Evolutionary conservation across 2,113 vertebrate species (phyloP), one percentile per base, ranked within the genome.

Genomic region (Pseudois nayaur): DNA sequence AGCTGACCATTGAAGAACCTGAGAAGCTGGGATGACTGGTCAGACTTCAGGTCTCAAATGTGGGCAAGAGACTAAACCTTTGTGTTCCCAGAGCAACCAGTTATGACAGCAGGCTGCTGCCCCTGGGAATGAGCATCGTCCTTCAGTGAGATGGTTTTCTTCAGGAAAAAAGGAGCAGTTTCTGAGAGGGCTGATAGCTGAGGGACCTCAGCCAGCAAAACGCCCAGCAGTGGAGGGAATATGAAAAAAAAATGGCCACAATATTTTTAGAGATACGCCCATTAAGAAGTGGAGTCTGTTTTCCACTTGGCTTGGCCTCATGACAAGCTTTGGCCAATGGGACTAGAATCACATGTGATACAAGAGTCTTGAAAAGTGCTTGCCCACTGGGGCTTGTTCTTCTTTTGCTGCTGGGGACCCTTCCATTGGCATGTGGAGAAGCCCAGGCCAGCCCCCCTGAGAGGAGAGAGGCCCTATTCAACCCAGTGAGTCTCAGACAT

Each of bases 331-430:
- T 86, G 67, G 48, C 40, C 43, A 43, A 13, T 19, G 27, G 23
- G 31, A 60, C 2, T 12, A 67, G 52, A 2, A 79, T 29, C 67
- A 52, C 29, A 25, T 0, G 2, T n/a, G 79, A 50, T 45, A 8
- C 6, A 19, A 92, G 88, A 81, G 11, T n/a, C 57, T 57, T 71
- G 76, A 81, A 67, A 79, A 45, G 6, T 33, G 31, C 82, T 67
- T 43, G 45, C n/a, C 40, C 31, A 11, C 10, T 59, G 67, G 13
- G 83, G 15, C 6, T 95, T 40, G 45, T 27, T 27, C 6, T 62
- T 57, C 36, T 25, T 33, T 91, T 54, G 33, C 40, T 54, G 13
- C 5, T 59, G 55, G 57, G 67, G 79, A 23, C 12, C 16, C 6
- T 90, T 45, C 19, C 7, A 8, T 15, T 0, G 2, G 25, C 36